Conservation (phyloP, 2,113 vertebrate species). For the Passerina amoena region DNA sequence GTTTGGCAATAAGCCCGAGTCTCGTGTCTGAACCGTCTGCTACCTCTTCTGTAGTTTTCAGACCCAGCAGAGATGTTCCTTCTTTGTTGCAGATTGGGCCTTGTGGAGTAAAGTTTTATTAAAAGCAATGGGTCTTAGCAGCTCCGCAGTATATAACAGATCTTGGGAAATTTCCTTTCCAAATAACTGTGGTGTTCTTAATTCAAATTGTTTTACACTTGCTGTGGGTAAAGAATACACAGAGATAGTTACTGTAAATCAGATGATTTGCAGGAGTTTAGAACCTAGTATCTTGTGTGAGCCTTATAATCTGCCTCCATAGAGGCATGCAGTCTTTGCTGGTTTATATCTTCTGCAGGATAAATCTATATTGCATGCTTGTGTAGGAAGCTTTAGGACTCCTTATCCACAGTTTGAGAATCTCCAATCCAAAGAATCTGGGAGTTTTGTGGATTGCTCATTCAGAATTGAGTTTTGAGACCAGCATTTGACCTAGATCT, state of each 20-base stretch:
- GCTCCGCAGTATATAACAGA: background rate
- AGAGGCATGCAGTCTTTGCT: constrained; percentile 17
- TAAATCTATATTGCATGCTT: background rate
- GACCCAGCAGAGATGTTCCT: background rate
- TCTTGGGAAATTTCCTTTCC: constrained; percentile 51
- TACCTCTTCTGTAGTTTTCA: background rate
- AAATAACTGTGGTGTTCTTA: constrained; percentile 40
- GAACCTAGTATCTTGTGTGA: constrained; percentile 7
- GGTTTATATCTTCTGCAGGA: background rate
- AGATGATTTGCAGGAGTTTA: constrained; percentile 51
- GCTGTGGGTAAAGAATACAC: constrained; percentile 27
- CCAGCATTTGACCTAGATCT: background rate
- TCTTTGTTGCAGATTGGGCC: background rate
- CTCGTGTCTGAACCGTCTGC: background rate
- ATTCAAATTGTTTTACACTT: constrained; percentile 59
- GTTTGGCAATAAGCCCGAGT: background rate
- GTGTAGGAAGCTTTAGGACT: background rate
- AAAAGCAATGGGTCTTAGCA: constrained; percentile 51
- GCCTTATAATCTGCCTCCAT: constrained; percentile 33
- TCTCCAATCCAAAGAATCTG: background rate
- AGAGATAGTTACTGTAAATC: constrained; percentile 48
- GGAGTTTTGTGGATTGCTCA: background rate
- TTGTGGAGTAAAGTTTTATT: constrained; percentile 39
- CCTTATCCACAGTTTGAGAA: background rate
- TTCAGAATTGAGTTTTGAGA: background rate